Conservation (phyloP, 1,140 invertebrate species). For the Magallana ariakensis region DNA sequence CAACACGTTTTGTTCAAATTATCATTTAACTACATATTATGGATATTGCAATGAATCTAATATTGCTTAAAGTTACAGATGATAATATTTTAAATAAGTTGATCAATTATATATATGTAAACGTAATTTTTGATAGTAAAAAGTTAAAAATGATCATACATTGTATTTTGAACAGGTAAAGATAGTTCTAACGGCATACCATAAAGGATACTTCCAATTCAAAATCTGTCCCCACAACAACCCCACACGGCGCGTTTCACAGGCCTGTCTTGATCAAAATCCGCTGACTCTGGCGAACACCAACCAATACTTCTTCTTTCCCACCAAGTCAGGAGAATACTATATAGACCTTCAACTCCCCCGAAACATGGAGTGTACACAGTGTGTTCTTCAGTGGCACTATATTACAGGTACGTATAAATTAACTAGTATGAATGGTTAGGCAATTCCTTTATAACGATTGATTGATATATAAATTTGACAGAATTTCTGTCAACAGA, state of each 20-base stretch:
- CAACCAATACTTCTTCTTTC: not conserved
- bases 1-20: no score
- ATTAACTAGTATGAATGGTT: no score
- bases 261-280: conserved; percentile 57
- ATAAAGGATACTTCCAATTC: conserved; percentile 59
- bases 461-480: no score
- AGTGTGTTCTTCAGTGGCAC: conserved; percentile 94
- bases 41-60: no score
- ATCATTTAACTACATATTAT: no score
- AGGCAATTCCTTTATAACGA: no score
- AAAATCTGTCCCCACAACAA: conserved; percentile 62
- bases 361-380: conserved; percentile 89
- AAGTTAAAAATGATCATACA: no score
- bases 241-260: conserved; percentile 42
- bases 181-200: conserved; percentile 68
- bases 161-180: conserved; percentile 46
- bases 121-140: no score
- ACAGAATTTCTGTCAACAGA: no score
- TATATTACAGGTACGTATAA: conserved; percentile 86
- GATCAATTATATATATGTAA: no score
- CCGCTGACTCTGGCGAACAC: conserved; percentile 56
- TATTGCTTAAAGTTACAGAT: no score
- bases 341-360: conserved; percentile 82
- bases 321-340: conserved; percentile 25
- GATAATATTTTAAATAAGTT: no score